Conservation (phyloP, 37 sponge, comb jelly and placozoan species). For the Bolinopsis microptera region DNA sequence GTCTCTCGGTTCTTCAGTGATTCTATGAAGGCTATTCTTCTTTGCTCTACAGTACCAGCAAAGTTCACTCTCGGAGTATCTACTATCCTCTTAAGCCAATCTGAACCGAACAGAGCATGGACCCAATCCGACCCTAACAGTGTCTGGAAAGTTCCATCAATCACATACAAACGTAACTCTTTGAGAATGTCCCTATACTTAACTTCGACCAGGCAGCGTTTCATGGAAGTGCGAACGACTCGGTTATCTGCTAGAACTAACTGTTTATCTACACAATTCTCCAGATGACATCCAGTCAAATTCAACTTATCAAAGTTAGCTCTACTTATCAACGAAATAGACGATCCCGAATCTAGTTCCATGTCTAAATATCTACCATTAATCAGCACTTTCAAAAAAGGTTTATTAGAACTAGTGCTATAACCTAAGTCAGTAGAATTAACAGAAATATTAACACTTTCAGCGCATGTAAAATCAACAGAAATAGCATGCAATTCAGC, state of each 20-base stretch:
- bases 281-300: too few relatives aligned
- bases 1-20: neutral
- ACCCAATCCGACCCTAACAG: neutral
- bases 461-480: too few relatives aligned
- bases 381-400: neutral
- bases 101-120: neutral
- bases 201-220: neutral
- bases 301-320: neutral
- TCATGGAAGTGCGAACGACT: neutral
- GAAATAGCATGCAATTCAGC: too few relatives aligned
- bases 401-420: neutral
- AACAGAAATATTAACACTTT: neutral
- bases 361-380: slow-evolving; percentile 2
- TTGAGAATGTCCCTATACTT: slow-evolving; percentile 1
- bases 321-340: neutral
- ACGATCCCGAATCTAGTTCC: slow-evolving; percentile 22
- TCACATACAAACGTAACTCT: slow-evolving; percentile 8
- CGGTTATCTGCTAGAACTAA: too few relatives aligned
- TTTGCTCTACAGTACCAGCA: neutral
- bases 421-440: neutral
- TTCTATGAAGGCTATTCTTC: neutral
- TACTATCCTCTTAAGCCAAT: neutral
- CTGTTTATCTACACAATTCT: too few relatives aligned
- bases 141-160: neutral
- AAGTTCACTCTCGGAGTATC: neutral